Evolutionary conservation across 2,113 vertebrate species (phyloP).

Genomic region (Ammodytes dubius): DNA sequence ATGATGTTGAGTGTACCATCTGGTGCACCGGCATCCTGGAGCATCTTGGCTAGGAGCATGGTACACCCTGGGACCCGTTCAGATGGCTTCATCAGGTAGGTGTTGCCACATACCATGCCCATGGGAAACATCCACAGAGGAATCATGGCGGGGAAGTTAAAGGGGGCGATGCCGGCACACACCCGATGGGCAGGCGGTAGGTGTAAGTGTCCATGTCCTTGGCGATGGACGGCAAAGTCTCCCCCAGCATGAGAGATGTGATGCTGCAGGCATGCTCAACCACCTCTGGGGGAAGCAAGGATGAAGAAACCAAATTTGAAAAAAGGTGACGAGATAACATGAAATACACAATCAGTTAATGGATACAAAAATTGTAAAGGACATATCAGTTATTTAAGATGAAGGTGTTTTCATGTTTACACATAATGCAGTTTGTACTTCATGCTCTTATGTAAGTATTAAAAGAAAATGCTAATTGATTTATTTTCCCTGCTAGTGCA

Average conservation of each 20-base stretch:
- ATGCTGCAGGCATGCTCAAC: slow-evolving; percentile 97
- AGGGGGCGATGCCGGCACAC: slow-evolving; percentile 95
- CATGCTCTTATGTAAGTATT: neutral
- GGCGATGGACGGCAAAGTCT: slow-evolving; percentile 96
- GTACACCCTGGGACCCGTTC: slow-evolving; percentile 96
- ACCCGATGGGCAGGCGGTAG: slow-evolving; percentile 95
- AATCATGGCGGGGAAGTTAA: slow-evolving; percentile 99
- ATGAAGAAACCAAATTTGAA: slow-evolving; percentile 21
- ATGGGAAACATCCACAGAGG: slow-evolving; percentile 99
- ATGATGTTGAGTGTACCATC: slow-evolving; percentile 96
- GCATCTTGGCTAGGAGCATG: slow-evolving; percentile 94
- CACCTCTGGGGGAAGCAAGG: slow-evolving; percentile 89
- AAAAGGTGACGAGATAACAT: neutral
- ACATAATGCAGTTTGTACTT: neutral
- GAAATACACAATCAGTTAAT: neutral
- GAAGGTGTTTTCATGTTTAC: neutral
- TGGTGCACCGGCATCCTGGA: slow-evolving; percentile 94
- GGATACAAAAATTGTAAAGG: neutral
- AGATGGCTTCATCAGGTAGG: slow-evolving; percentile 97
- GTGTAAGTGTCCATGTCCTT: slow-evolving; percentile 99
- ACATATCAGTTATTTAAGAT: neutral
- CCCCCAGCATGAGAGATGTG: slow-evolving; percentile 96
- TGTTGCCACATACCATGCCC: slow-evolving; percentile 98
- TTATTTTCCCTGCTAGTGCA: slow-evolving; percentile 3
- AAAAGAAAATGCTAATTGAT: slow-evolving; percentile 13